Evolutionary conservation across 2,797 vertebrate genomes (phyloP).

Genomic region (Lagocephalus sceleratus): DNA sequence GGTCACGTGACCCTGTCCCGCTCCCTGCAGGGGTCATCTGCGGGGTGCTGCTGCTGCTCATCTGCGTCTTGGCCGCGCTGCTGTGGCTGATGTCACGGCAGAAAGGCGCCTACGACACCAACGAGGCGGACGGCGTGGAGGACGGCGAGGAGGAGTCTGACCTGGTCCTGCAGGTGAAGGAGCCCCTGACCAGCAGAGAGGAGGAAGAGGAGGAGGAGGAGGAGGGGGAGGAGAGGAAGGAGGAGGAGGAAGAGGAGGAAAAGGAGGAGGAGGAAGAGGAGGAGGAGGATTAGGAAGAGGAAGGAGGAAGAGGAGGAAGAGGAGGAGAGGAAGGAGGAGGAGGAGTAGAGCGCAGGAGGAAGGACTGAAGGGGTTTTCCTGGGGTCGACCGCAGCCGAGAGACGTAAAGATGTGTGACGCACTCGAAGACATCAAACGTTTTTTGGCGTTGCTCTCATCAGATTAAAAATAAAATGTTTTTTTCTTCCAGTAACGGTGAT

Average conservation of each 20-base stretch:
- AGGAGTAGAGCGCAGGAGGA: too few relatives aligned
- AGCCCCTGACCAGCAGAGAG: conserved; percentile 68
- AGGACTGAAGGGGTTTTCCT: too few relatives aligned
- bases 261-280: conserved; percentile 61
- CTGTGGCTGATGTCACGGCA: conserved; percentile 74
- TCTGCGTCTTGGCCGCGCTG: conserved; percentile 66
- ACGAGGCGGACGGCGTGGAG: conserved; percentile 74
- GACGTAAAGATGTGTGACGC: too few relatives aligned
- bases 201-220: conserved; percentile 50
- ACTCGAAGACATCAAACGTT: too few relatives aligned
- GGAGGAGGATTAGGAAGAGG: too few relatives aligned
- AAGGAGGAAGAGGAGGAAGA: conserved; percentile 67
- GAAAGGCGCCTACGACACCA: conserved; percentile 87
- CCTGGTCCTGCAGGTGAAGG: conserved; percentile 69
- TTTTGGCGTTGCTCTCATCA: too few relatives aligned
- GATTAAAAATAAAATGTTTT: neutral
- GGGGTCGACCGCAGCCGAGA: neutral
- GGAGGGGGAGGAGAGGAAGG: neutral
- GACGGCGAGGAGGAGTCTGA: conserved; percentile 70
- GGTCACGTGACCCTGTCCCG: neutral
- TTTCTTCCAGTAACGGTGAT: neutral
- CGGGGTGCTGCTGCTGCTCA: conserved; percentile 63
- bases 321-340: conserved; percentile 11
- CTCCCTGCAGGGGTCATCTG: conserved; percentile 65
- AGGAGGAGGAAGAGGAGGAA: conserved; percentile 65